phyloP scores from a whole-genome alignment of 1,140 invertebrate species.

The Sitobion miscanthi region DNA sequence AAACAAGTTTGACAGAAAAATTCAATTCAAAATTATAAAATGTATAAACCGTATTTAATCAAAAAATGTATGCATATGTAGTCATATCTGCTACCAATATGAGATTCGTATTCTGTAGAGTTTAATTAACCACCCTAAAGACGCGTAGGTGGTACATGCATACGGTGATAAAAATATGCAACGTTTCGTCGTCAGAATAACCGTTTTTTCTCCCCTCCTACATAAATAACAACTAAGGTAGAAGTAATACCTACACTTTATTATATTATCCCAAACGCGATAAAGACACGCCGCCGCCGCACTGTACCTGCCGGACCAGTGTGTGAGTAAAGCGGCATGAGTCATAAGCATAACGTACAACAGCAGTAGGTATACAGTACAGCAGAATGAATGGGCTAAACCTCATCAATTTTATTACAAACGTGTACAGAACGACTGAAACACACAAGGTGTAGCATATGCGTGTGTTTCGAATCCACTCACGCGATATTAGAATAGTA shows the following conservation, averaged over 20 bases:
- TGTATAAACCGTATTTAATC: background rate
- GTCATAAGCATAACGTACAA: constrained; percentile 33
- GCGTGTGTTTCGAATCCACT: constrained; percentile 17
- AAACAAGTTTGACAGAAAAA: constrained; percentile 23
- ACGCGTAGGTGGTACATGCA: background rate
- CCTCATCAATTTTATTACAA: constrained; percentile 42
- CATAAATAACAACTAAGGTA: background rate
- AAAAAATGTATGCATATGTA: background rate
- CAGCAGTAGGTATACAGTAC: background rate
- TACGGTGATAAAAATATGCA: background rate
- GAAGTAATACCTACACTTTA: constrained; percentile 10
- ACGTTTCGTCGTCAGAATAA: constrained; percentile 2
- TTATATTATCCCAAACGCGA: constrained; percentile 21
- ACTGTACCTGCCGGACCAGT: constrained; percentile 5
- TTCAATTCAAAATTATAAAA: background rate
- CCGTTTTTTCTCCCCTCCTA: constrained; percentile 34
- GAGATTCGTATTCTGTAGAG: background rate
- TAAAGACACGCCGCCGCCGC: background rate
- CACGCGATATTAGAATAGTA: background rate
- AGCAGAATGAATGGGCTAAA: constrained; percentile 28
- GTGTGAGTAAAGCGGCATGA: constrained; percentile 22
- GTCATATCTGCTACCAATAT: background rate
- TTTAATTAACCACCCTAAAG: background rate
- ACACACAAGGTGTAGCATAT: background rate
- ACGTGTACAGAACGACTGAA: background rate